Conservation (phyloP, 2,888 invertebrate species). For the Leptodirus hochenwartii region DNA sequence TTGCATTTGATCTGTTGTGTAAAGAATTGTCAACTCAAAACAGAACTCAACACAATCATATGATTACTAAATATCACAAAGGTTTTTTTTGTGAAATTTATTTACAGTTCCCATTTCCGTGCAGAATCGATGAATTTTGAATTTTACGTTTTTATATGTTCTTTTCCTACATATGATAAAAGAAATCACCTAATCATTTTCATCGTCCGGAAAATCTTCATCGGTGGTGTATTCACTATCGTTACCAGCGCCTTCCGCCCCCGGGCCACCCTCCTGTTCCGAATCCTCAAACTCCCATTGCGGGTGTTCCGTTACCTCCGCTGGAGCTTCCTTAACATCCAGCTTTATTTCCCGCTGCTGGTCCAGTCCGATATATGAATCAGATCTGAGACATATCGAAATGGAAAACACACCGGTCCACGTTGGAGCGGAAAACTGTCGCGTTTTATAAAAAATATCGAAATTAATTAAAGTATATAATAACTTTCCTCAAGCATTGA, state of each 20-base stretch:
- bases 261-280: slow-evolving; percentile 55
- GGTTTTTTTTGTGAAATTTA: no score
- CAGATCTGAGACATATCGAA: slow-evolving; percentile 83
- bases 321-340: slow-evolving; percentile 92
- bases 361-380: slow-evolving; percentile 95
- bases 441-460: no score
- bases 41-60: no score
- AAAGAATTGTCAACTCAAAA: no score
- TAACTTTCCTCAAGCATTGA: slow-evolving; percentile 6
- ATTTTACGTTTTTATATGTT: no score
- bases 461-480: slow-evolving; percentile 6
- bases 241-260: slow-evolving; percentile 38
- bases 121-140: no score
- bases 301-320: slow-evolving; percentile 81
- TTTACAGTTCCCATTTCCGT: no score
- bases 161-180: no score
- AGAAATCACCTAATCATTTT: no score
- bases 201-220: slow-evolving; percentile 39
- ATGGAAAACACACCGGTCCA: slow-evolving; percentile 88
- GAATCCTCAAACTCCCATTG: slow-evolving; percentile 96
- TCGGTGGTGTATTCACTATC: slow-evolving; percentile 51
- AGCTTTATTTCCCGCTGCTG: slow-evolving; percentile 89
- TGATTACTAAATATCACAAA: no score
- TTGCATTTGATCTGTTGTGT: no score
- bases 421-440: slow-evolving; percentile 84